Evolutionary conservation across 2,797 vertebrate species (phyloP).

Genomic region (Iguana delicatissima): DNA sequence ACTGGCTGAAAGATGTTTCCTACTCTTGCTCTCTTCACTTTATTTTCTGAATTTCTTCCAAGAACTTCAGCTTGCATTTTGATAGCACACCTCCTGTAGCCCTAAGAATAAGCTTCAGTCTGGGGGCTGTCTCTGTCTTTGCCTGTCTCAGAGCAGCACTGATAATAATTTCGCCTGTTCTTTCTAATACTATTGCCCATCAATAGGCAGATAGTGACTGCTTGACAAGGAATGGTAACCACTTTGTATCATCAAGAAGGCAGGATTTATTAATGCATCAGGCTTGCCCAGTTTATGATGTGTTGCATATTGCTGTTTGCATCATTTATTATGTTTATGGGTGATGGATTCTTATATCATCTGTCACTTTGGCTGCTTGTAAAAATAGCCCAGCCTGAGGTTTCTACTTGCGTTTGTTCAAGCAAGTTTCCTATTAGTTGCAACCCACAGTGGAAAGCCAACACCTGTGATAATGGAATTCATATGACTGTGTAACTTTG

Average conservation of each 20-base stretch:
- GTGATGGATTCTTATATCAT: constrained; percentile 64
- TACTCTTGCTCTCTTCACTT: too few species aligned
- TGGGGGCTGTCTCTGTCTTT: not conserved
- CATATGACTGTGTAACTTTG: constrained; percentile 63
- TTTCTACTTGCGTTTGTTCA: constrained; percentile 50
- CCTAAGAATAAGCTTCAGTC: not conserved
- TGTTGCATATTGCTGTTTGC: constrained; percentile 53
- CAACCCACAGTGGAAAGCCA: constrained; percentile 72
- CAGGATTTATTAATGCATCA: constrained; percentile 49
- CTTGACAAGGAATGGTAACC: not conserved
- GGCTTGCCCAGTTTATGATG: constrained; percentile 37
- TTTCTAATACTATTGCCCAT: not conserved
- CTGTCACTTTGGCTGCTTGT: constrained; percentile 58
- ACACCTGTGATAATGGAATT: constrained; percentile 72
- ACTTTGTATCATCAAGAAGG: not conserved
- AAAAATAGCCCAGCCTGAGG: constrained; percentile 55
- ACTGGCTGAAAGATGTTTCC: too few species aligned
- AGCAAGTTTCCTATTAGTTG: constrained; percentile 52
- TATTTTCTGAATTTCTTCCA: too few species aligned
- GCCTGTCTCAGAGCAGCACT: not conserved
- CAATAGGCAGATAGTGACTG: constrained; percentile 12
- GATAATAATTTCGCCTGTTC: constrained; percentile 23
- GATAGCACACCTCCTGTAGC: not conserved
- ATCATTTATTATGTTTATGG: constrained; percentile 63
- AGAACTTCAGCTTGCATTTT: too few species aligned